These are phyloP conservation scores for Anthopleura xanthogrammica DNA, from an alignment of 92 coral and sea anemone genomes.

Conservation along the genomic window DNA sequence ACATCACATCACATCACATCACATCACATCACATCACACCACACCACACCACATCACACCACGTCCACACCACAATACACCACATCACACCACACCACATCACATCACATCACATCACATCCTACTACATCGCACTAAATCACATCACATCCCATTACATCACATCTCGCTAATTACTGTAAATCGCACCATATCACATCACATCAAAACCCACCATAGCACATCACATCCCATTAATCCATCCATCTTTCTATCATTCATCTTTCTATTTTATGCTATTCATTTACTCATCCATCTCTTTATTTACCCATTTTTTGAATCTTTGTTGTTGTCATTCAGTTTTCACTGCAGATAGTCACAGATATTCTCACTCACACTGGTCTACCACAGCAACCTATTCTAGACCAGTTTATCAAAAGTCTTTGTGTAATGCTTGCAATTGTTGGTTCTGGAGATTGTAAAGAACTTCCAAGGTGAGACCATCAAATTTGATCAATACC, in stretches of 20 bases:
- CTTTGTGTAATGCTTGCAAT: slow-evolving; percentile 56
- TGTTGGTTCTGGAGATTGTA: slow-evolving; percentile 56
- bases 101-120: neutral
- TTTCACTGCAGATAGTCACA: slow-evolving; percentile 54
- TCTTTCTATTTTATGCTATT: neutral
- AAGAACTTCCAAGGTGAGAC: neutral
- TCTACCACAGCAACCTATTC: slow-evolving; percentile 56
- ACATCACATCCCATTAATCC: neutral
- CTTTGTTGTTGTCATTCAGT: slow-evolving; percentile 24
- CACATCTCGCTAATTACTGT: neutral
- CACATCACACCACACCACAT: neutral
- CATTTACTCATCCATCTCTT: neutral
- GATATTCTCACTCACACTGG: slow-evolving; percentile 58
- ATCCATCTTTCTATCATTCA: neutral
- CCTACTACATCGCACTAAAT: neutral
- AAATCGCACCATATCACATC: neutral
- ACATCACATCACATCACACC: neutral
- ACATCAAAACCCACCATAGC: too few species aligned
- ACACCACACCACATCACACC: neutral
- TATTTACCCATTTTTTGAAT: neutral
- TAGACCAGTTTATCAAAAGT: slow-evolving; percentile 64
- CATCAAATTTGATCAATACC: too few species aligned
- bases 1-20: too few species aligned
- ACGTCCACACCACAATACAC: too few species aligned
- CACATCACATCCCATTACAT: neutral